A percentile compares a stretch with the other conserved stretches of the same genome.
Conservation (phyloP, 2,888 invertebrate genomes). For the Eupeodes luniger region DNA sequence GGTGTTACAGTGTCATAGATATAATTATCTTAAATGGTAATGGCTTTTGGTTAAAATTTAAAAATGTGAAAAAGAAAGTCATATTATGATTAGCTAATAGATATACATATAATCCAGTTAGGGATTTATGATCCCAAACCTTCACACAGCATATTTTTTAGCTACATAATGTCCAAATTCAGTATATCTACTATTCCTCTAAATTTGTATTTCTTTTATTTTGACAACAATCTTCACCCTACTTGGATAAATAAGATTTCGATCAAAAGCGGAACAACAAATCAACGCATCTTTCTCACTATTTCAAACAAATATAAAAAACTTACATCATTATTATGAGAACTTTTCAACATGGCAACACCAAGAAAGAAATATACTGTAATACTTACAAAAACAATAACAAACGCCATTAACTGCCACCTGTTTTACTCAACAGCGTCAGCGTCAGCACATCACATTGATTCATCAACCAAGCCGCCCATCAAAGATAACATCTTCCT, state of each 20-base stretch:
- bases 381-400: slow-evolving; percentile 32
- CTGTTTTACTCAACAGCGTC: slow-evolving; percentile 7
- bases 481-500: slow-evolving; percentile 31
- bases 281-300: slow-evolving; percentile 27
- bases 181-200: too few relatives aligned
- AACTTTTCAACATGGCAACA: slow-evolving; percentile 26
- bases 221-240: neutral
- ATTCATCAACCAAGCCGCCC: slow-evolving; percentile 1
- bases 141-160: too few relatives aligned
- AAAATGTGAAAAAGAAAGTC: too few relatives aligned
- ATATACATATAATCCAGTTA: too few relatives aligned
- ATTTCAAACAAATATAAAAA: slow-evolving; percentile 17
- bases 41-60: too few relatives aligned
- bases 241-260: slow-evolving; percentile 22
- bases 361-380: neutral
- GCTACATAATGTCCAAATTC: too few relatives aligned
- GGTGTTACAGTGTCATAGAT: too few relatives aligned
- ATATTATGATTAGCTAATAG: too few relatives aligned
- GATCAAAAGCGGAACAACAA: slow-evolving; percentile 53
- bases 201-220: too few relatives aligned
- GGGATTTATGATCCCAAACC: too few relatives aligned
- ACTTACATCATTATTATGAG: slow-evolving; percentile 56
- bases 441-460: neutral
- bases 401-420: slow-evolving; percentile 41
- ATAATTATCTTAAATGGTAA: too few relatives aligned